Percentiles rank a stretch among this genome's conserved stretches.
Conservation (phyloP, 2,888 invertebrate species). For the Tetragnatha montana region DNA sequence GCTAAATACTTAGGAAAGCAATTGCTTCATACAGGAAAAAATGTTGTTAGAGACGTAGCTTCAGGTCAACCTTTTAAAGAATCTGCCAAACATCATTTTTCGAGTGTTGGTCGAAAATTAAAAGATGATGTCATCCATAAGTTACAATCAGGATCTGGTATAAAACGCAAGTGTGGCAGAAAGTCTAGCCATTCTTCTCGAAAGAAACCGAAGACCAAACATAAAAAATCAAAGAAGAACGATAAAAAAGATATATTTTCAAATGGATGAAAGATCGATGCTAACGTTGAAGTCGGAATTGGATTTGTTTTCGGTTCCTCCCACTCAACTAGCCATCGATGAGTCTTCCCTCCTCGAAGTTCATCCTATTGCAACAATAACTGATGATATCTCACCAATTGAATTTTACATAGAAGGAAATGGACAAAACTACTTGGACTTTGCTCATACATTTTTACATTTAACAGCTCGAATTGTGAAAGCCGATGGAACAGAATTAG, state of each 20-base stretch:
- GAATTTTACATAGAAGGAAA: constrained; percentile 33
- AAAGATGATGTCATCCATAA: constrained; percentile 39
- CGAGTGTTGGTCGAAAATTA: constrained; percentile 10
- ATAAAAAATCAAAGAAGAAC: constrained; percentile 89
- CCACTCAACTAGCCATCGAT: constrained; percentile 3
- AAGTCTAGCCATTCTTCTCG: neutral
- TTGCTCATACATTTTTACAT: constrained; percentile 9
- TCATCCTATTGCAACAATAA: constrained; percentile 11
- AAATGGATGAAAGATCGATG: neutral
- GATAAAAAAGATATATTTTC: constrained; percentile 79
- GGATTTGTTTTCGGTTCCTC: constrained; percentile 30
- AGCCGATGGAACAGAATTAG: neutral
- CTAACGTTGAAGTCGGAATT: neutral
- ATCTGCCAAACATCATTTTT: neutral
- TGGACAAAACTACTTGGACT: constrained; percentile 21
- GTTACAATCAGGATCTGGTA: constrained; percentile 14
- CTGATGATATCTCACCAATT: neutral
- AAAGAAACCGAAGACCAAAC: constrained; percentile 74
- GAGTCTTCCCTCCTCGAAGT: neutral
- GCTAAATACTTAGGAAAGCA: constrained; percentile 37
- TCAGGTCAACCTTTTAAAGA: constrained; percentile 25
- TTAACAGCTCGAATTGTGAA: neutral
- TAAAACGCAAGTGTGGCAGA: constrained; percentile 17
- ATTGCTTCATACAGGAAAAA: constrained; percentile 1
- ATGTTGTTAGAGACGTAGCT: constrained; percentile 30